Base-by-base conservation (phyloP, 1,140 invertebrate genomes). In the Chironomus striatipennis region DNA sequence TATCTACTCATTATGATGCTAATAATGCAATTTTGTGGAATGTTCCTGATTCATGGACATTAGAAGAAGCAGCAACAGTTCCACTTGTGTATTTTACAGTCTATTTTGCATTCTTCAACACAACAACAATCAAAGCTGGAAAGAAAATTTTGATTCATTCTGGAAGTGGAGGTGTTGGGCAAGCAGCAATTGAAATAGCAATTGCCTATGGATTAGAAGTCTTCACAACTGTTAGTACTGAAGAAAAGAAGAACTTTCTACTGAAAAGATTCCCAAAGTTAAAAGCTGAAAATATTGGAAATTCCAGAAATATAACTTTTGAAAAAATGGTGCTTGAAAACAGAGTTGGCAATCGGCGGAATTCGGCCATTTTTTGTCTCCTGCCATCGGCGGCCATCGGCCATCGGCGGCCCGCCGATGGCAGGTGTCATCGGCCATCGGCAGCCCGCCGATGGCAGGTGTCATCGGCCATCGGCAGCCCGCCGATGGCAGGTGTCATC, bases 41-140 rank as follows among this genome's bases (percentile, higher is more conserved):
- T 1, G 85, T 98, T 18, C 96, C 96, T 2, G 86, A 93, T 0
- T 78, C 87, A 6, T 97, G 95, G 95, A 87, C 86, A 0, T 82
- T 98, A 21, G 89, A 93, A 79, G 92, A 98, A 67, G 96, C 95
- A 1, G 92, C 93, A 0, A 94, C 94, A 0, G 87, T 98, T 0
- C 95, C 95, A 4, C 90, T 91, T 1, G 92, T 92, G 5, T 97
- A 96, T 79, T 86, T 87, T 67, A 97, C 94, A 0, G 93, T 89
- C 2, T 92, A 93, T 76, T 94, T 94, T 80, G 91, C 93, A 7
- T 85, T 98, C 74, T 82, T 87, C 15, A 84, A 86, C 81, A 79
- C 82, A 42, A 90, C 88, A 9, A 82, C 87, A 73, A 86, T 95
- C 75, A 81, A 86, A 75, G 85, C 84, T 73, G 91, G 91, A 2